Conservation (phyloP, 2,797 vertebrate species). For the Gambusia yucatana region DNA sequence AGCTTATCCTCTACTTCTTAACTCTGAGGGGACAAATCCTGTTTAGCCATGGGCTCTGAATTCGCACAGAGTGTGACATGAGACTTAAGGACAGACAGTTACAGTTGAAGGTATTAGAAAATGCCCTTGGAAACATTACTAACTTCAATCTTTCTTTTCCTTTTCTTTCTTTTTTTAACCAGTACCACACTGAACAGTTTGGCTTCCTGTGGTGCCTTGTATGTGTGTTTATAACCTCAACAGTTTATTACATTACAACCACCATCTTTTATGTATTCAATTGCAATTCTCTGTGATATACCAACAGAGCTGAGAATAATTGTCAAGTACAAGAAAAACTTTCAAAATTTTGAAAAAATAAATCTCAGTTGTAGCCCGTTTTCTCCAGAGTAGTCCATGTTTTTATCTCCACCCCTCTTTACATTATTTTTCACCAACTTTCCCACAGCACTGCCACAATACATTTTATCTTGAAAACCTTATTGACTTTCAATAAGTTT, state of each 20-base stretch:
- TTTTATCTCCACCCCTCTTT: not conserved
- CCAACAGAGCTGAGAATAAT: not conserved
- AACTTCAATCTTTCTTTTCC: not conserved
- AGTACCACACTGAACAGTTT: not conserved
- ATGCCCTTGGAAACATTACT: not conserved
- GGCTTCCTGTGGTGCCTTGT: not conserved
- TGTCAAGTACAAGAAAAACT: not conserved
- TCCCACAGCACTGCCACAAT: not conserved
- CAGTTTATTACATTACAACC: not conserved
- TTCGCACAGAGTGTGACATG: constrained; percentile 43
- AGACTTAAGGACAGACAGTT: constrained; percentile 33
- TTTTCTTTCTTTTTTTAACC: too few relatives aligned
- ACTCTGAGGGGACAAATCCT: constrained; percentile 56
- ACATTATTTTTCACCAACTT: not conserved
- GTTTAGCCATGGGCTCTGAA: constrained; percentile 52
- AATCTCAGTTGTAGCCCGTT: not conserved
- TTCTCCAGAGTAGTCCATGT: not conserved
- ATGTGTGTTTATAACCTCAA: not conserved
- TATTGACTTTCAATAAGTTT: not conserved
- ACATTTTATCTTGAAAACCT: not conserved
- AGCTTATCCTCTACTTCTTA: constrained; percentile 56
- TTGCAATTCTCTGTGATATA: not conserved
- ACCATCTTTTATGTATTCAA: not conserved
- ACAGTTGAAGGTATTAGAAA: constrained; percentile 35
- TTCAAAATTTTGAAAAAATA: not conserved